Evolutionary conservation across 2,797 vertebrate species (phyloP), one percentile per base, ranked within the genome.

Genomic region (Pangasius djambal): DNA sequence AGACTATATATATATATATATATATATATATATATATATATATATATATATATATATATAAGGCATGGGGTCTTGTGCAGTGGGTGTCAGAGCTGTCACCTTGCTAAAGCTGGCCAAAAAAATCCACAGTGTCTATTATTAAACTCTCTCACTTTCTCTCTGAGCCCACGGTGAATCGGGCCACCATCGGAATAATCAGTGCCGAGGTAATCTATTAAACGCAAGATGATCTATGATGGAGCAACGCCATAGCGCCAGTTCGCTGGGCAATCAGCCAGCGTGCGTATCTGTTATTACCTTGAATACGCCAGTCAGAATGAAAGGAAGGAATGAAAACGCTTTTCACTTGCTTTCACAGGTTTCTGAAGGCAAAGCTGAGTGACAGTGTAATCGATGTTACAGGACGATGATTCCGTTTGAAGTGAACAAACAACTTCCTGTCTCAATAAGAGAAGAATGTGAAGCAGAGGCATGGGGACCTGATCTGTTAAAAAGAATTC

Each of bases 241-340:
- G 22, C 8, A 20, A 12, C 28, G 8, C 44, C 25, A 20, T 69
- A 31, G 28, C 40, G 12, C 13, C 83, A 12, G 61, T 20, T 50
- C 63, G 7, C 83, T 12, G 20, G n/a, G 83, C 83, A 84, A 84
- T 84, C 83, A 67, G 63, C 83, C 83, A 69, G 61, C 40, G 50
- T 31, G 61, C 28, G 44, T n/a, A 13, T 50, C n/a, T 7, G 69
- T 34, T 83, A 84, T 67, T 50, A 84, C 61, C 25, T 28, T 50
- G 16, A 84, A 67, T 67, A 18, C 12, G 44, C 67, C 61, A 67
- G 83, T 48, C 40, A 31, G n/a, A 84, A 67, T 67, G 83, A 84
- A 69, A 84, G 22, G 8, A 69, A 84, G 78, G 79, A 61, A 61
- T 40, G 34, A 82, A 61, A 22, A 82, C 61, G 63, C 22, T 50